These are phyloP conservation scores for Lapara coniferarum DNA, from an alignment of 2,888 invertebrate genomes.

Conservation along the genomic window DNA sequence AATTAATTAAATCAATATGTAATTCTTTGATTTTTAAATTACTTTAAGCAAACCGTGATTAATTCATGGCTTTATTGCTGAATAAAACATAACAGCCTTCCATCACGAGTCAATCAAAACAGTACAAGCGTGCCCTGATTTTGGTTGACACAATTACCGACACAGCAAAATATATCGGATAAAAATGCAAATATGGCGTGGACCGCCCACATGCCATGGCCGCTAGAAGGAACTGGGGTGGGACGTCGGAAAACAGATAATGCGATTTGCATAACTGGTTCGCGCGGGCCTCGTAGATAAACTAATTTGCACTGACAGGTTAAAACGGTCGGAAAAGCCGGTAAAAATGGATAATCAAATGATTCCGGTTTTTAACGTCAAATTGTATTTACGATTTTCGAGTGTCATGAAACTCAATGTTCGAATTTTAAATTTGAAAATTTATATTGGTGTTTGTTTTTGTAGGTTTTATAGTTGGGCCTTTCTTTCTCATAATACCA, in stretches of 20 bases:
- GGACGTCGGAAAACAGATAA: slow-evolving; percentile 78
- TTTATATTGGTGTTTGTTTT: too few species aligned
- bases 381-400: background rate
- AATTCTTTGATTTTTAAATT: too few species aligned
- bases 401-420: background rate
- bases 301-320: slow-evolving; percentile 69
- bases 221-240: slow-evolving; percentile 70
- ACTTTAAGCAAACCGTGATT: too few species aligned
- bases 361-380: slow-evolving; percentile 2
- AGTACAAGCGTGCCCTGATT: background rate
- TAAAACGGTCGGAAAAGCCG: slow-evolving; percentile 45
- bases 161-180: background rate
- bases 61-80: too few species aligned
- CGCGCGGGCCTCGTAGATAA: slow-evolving; percentile 69
- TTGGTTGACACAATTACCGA: slow-evolving; percentile 1
- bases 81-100: too few species aligned
- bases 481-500: too few species aligned
- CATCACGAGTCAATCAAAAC: too few species aligned
- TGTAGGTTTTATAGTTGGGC: too few species aligned
- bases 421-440: background rate
- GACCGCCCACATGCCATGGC: slow-evolving; percentile 50
- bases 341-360: slow-evolving; percentile 40
- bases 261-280: slow-evolving; percentile 79
- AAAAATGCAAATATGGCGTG: slow-evolving; percentile 71
- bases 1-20: too few species aligned